Evolutionary conservation across 2,888 invertebrate genomes (phyloP).

Genomic region (Mimas tiliae): DNA sequence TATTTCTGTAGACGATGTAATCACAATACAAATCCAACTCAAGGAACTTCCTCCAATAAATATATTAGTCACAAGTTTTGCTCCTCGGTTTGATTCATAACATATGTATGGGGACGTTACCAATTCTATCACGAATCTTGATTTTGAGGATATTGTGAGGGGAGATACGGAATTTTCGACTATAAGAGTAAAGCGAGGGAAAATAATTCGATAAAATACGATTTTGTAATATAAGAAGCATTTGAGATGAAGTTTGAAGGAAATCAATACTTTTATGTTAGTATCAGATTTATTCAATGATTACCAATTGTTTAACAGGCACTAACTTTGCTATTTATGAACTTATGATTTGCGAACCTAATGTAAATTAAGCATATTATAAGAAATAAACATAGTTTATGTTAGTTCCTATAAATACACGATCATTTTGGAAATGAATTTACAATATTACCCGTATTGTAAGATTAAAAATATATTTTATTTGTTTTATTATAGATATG

Average conservation of each 20-base stretch:
- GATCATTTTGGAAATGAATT: no score
- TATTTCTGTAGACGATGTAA: neutral
- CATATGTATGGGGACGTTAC: conserved; percentile 43
- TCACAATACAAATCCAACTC: neutral
- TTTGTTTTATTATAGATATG: no score
- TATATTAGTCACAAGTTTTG: neutral
- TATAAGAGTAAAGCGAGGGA: neutral
- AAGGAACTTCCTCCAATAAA: neutral
- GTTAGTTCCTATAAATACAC: no score
- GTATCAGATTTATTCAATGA: no score
- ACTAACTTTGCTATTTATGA: no score
- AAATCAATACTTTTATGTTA: neutral
- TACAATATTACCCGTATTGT: no score
- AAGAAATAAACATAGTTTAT: no score
- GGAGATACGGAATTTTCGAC: neutral
- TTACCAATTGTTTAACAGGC: no score
- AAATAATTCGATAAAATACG: conserved; percentile 5
- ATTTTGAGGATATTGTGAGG: conserved; percentile 34
- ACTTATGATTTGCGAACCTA: no score
- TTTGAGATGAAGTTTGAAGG: neutral
- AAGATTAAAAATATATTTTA: no score
- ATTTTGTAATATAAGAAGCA: neutral
- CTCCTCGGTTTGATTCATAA: conserved; percentile 13
- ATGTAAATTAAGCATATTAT: no score
- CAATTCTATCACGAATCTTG: conserved; percentile 44